Evolutionary conservation across 2,797 vertebrate genomes (phyloP), one percentile per base, ranked within the genome.

Genomic region (Meda fulgida): DNA sequence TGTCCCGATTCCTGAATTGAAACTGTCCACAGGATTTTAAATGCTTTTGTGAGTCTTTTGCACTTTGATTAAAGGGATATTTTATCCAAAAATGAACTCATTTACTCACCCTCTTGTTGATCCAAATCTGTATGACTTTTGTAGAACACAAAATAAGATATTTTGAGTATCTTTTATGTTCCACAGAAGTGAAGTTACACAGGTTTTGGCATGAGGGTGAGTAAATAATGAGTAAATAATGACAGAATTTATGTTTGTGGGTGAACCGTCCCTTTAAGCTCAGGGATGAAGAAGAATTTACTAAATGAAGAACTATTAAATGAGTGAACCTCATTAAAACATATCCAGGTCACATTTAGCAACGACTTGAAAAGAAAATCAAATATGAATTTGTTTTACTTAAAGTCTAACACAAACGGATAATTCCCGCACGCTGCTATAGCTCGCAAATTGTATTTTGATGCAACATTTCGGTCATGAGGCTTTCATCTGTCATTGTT

Each of bases 1-100:
- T 99, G 38, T 96, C 96, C 73, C 93, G 89, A 88, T 97, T 98
- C 89, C 94, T 97, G 58, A 88, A 94, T 83, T 95, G 92, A 95
- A 88, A 40, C 31, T 0, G 34, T 0, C 60, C 31, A 29, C 1
- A 43, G 65, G 19, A 43, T 46, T 66, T 73, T 58, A 58, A 58
- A 11, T 58, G 21, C 53, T 23, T 26, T 13, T 26, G n/a, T 13
- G 11, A 26, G n/a, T 60, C 58, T 60, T 60, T 60, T 26, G 58
- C 58, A 63, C n/a, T 63, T 63, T 63, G 58, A 29, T 29, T 63
- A 29, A 63, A 63, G 5, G n/a, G 5, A 29, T 63, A 63, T 13
- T 63, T 63, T 29, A 29, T 6, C 14, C 6, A 1, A 63, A 63
- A 16, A 63, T n/a, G 9, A n/a, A n/a, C 23, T 58, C 0, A 11